Base-by-base conservation (phyloP, 30 jellyfish, hydroid and myxozoan genomes). In the Catostylus mosaicus region DNA sequence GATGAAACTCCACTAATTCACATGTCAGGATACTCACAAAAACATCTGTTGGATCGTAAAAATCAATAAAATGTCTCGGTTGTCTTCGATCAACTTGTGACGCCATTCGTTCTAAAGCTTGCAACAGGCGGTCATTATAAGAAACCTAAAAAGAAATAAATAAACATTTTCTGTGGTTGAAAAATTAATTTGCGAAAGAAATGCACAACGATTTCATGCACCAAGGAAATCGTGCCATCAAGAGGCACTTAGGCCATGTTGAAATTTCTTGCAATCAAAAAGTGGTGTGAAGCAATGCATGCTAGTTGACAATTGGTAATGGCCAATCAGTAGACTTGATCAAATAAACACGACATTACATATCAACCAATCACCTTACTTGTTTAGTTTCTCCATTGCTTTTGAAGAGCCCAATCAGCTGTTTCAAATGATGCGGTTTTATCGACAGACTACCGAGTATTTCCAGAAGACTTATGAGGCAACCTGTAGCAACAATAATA, bases 61-160 rank as follows among this genome's bases (percentile, higher is more conserved):
- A 83, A 65, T 93, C 97, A 33, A 93, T 52, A 78, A 86, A 93
- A 75, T 93, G 59, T 20, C 92, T 54, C n/a, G 98, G 98, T 51
- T 93, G 97, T 30, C 67, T 73, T 32, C 75, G 80, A 29, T 73
- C 90, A 4, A 60, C 88, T 76, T 86, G 94, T 5, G 96, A 81
- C 0, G 98, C 95, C 98, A 93, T 93, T 64, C 98, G 86, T 56
- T 93, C 98, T 43, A 93, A 77, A 1, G 98, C 91, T 87, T 93
- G 98, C 56, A 93, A 81, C 22, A 93, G 67, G 35, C 98, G 93
- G 61, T 87, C 97, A 61, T 84, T 77, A 67, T 75, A 76, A 18
- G 90, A 72, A 2, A 80, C 67, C 98, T 92, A 47, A 50, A 64
- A 47, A 30, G 47, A 36, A 62, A n/a, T 50, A 2, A 76, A 26